Conservation (phyloP, 2,113 vertebrate species). For the Panthera leo region DNA sequence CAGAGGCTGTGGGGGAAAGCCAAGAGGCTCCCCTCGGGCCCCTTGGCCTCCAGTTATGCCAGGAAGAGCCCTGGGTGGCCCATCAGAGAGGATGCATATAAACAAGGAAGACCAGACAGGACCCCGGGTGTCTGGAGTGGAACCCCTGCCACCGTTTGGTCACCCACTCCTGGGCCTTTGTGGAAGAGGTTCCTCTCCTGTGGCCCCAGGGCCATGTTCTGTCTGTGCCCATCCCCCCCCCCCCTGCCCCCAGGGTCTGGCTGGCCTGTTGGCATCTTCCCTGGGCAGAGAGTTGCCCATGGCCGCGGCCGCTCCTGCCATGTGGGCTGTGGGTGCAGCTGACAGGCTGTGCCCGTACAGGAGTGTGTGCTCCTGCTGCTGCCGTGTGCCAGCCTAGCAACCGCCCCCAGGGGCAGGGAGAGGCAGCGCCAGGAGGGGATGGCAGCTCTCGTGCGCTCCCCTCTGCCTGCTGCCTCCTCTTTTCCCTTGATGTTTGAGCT, state of each 20-base stretch:
- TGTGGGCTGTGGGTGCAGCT: slow-evolving; percentile 33
- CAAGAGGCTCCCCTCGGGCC: background rate
- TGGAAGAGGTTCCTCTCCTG: background rate
- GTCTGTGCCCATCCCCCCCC: too few species aligned
- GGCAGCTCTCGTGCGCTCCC: background rate
- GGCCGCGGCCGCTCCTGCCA: background rate
- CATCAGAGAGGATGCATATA: background rate
- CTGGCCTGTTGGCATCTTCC: background rate
- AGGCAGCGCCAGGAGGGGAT: background rate
- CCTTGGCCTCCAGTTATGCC: background rate
- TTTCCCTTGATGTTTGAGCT: background rate
- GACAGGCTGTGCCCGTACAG: background rate
- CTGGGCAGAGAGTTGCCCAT: background rate
- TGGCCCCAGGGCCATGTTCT: background rate
- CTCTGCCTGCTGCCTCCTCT: background rate
- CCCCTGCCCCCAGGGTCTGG: background rate
- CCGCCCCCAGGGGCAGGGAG: background rate
- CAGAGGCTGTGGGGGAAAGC: background rate
- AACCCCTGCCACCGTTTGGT: rapidly evolving
- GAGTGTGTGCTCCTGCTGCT: background rate
- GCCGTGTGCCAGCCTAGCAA: slow-evolving; percentile 33
- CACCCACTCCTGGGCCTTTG: background rate
- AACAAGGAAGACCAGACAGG: background rate
- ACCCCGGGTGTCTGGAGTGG: background rate
- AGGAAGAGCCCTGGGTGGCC: background rate